Conservation (phyloP, 2,888 invertebrate species). For the Xestoiulus laeticollis region DNA sequence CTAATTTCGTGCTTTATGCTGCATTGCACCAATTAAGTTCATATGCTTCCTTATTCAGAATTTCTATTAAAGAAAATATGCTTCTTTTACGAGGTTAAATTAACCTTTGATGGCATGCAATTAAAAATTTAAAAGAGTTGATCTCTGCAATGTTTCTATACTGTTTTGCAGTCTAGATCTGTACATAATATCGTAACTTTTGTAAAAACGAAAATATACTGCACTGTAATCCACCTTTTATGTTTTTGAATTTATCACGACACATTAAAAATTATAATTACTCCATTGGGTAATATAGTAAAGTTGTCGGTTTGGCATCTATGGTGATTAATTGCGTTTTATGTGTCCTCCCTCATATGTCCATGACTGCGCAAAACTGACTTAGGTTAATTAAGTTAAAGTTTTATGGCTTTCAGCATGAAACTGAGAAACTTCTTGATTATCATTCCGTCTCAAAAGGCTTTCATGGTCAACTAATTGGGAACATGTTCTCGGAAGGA, state of each 20-base stretch:
- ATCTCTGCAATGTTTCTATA: no score
- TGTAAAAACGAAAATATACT: background rate
- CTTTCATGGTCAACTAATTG: background rate
- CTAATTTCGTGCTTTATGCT: no score
- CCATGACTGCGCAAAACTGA: constrained; percentile 15
- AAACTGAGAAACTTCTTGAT: constrained; percentile 16
- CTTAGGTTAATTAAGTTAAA: constrained; percentile 39
- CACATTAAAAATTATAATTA: background rate
- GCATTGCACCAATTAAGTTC: no score
- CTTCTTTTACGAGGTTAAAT: no score
- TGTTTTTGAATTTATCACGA: background rate
- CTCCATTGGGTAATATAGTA: background rate
- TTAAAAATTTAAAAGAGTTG: no score
- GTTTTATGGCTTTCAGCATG: background rate
- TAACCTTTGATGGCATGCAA: no score
- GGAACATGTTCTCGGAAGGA: background rate
- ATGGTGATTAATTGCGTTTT: background rate
- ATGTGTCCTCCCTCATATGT: background rate
- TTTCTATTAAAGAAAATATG: no score
- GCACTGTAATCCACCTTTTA: background rate
- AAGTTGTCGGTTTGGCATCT: background rate
- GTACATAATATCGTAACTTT: no score
- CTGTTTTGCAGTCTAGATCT: no score
- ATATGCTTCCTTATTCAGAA: no score
- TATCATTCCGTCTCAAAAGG: background rate